Evolutionary conservation across 2,113 vertebrate species (phyloP), one percentile per base, ranked within the genome.

Genomic region (Beaufortia kweichowensis): DNA sequence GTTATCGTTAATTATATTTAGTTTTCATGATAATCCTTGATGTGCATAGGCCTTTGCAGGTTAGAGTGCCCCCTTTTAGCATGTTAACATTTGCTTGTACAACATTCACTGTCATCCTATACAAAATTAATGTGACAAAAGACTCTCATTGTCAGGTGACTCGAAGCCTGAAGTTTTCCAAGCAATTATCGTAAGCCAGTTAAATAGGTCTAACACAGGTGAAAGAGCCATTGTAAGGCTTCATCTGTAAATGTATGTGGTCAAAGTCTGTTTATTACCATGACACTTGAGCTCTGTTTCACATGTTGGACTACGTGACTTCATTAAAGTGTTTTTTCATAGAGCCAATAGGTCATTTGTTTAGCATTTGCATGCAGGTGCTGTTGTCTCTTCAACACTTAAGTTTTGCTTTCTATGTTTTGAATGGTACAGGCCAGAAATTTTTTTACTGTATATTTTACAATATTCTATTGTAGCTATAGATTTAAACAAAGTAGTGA

Each of bases 341-440:
- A 23, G 15, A 72, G 24, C 65, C 17, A n/a, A 29, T 14, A 62
- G 10, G 39, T 41, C 56, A 89, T 90, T 91, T 91, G 88, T 72
- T 64, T 91, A 65, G 31, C 63, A 26, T 91, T 91, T 91, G 88
- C 86, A 89, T 91, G 78, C 77, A 21, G 63, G 56, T 33, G 11
- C 72, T 29, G 17, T 56, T 26, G 4, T 35, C 60, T 76, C 21
- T 61, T 64, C 21, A n/a, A 41, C 50, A 71, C 29, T n/a, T 2
- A 8, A 53, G 17, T 53, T 53, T 53, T 53, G 48, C 55, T 72
- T 59, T 72, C 67, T 56, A 70, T 72, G 69, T 59, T 72, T 43
- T 26, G 31, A 2, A n/a, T n/a, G 7, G 6, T 14, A 2, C 14
- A 21, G 48, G 6, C 17, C 43, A 4, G 15, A 4, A 15, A 15